A percentile compares a stretch with the other conserved stretches of the same genome.
Conservation (phyloP, 2,888 invertebrate genomes). For the Eupithecia insigniata region DNA sequence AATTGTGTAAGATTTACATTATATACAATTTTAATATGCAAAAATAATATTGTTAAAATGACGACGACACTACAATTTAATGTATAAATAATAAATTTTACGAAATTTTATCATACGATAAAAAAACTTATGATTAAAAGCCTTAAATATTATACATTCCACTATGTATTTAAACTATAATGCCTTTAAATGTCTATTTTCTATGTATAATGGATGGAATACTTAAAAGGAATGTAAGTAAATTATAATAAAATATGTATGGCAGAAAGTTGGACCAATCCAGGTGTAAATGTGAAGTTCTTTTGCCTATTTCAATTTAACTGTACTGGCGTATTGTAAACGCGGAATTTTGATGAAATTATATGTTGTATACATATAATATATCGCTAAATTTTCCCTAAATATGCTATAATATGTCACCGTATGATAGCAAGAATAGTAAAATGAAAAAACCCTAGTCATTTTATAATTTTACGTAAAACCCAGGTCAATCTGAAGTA, state of each 20-base stretch:
- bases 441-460: too few relatives aligned
- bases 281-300: slow-evolving; percentile 64
- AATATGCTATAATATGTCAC: neutral
- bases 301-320: slow-evolving; percentile 53
- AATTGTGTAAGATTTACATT: neutral
- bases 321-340: slow-evolving; percentile 44
- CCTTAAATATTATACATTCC: slow-evolving; percentile 81
- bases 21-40: neutral
- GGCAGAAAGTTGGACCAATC: slow-evolving; percentile 74
- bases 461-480: too few relatives aligned
- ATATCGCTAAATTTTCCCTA: slow-evolving; percentile 22
- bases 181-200: slow-evolving; percentile 74
- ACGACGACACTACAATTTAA: neutral
- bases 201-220: slow-evolving; percentile 57
- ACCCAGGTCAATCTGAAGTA: too few relatives aligned
- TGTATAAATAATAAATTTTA: neutral
- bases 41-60: neutral
- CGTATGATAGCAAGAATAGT: too few relatives aligned
- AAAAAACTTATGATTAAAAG: slow-evolving; percentile 75
- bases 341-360: slow-evolving; percentile 40
- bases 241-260: slow-evolving; percentile 45
- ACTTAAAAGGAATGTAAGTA: slow-evolving; percentile 47
- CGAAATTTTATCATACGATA: slow-evolving; percentile 9
- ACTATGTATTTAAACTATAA: slow-evolving; percentile 74
- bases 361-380: slow-evolving; percentile 39